Percentiles rank a stretch among this genome's conserved stretches.
Evolutionary conservation across 2,797 vertebrate species (phyloP).

Genomic region (Corythornis leucogaster): DNA sequence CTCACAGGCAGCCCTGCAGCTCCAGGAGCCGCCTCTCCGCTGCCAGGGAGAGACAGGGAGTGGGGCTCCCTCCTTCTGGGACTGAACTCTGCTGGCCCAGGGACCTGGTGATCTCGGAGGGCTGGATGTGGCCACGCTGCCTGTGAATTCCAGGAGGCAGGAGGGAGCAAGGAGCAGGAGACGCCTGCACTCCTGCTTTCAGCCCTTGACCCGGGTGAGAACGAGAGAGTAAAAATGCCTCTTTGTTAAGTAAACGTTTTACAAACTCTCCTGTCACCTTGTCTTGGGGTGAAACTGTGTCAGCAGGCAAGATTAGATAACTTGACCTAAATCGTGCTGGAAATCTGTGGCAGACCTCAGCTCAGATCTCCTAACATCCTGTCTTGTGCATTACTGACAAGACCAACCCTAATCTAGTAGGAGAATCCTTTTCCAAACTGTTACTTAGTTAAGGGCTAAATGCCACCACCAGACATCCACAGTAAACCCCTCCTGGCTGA

Average conservation of each 20-base stretch:
- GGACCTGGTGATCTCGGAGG: rapidly evolving
- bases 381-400: conserved; percentile 45
- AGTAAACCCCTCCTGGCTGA: conserved; percentile 23
- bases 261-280: conserved; percentile 31
- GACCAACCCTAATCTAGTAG: conserved; percentile 51
- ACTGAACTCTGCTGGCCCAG: neutral
- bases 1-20: neutral
- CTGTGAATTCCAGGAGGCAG: neutral
- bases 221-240: neutral
- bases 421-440: conserved; percentile 65
- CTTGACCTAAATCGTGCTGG: conserved; percentile 64
- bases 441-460: conserved; percentile 58
- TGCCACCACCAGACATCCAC: conserved; percentile 47
- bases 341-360: conserved; percentile 65
- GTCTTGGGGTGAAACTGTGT: conserved; percentile 44
- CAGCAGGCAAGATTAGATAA: conserved; percentile 68
- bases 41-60: neutral
- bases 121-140: neutral
- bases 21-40: neutral
- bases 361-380: conserved; percentile 64
- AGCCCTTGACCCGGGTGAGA: neutral
- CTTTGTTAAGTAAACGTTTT: neutral
- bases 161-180: neutral
- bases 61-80: neutral
- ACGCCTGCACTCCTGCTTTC: neutral